These are phyloP conservation scores for Troides helena DNA, from an alignment of 2,888 invertebrate genomes.

Conservation along the genomic window DNA sequence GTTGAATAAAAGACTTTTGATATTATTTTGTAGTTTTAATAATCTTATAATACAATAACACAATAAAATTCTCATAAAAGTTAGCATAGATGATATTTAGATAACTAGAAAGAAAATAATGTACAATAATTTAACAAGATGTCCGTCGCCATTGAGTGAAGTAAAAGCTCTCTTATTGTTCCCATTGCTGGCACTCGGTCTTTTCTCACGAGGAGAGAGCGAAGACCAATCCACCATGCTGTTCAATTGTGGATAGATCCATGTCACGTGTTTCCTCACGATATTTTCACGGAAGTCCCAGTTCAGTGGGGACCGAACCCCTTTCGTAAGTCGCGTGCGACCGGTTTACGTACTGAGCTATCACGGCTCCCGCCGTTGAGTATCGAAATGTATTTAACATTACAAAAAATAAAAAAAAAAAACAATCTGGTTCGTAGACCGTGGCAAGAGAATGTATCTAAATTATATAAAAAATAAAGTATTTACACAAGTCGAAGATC, in stretches of 20 bases:
- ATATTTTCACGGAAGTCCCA: too few species aligned
- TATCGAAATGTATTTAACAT: constrained; percentile 43
- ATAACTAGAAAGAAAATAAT: constrained; percentile 36
- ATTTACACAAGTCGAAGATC: constrained; percentile 48
- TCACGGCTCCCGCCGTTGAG: constrained; percentile 46
- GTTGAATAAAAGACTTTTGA: constrained; percentile 31
- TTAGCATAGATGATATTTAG: constrained; percentile 34
- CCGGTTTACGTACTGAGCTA: too few species aligned
- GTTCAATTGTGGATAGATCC: too few species aligned
- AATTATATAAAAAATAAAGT: constrained; percentile 34
- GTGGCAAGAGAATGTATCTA: constrained; percentile 42
- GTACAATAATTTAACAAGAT: constrained; percentile 52
- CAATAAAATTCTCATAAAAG: constrained; percentile 34
- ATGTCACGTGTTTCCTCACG: too few species aligned
- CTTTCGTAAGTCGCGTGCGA: too few species aligned
- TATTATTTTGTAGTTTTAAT: constrained; percentile 33
- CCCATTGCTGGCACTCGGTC: too few species aligned
- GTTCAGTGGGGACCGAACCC: too few species aligned
- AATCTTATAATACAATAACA: constrained; percentile 55
- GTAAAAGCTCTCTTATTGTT: too few species aligned
- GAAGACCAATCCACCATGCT: too few species aligned
- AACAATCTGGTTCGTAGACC: constrained; percentile 29
- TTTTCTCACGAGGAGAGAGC: too few species aligned
- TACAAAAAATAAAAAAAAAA: background rate
- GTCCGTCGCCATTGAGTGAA: constrained; percentile 51